A percentile compares a stretch with the other conserved stretches of the same genome.
These are phyloP conservation scores for Arremon brunneinucha DNA, from an alignment of 2,797 vertebrate genomes.

Conservation along the genomic window DNA sequence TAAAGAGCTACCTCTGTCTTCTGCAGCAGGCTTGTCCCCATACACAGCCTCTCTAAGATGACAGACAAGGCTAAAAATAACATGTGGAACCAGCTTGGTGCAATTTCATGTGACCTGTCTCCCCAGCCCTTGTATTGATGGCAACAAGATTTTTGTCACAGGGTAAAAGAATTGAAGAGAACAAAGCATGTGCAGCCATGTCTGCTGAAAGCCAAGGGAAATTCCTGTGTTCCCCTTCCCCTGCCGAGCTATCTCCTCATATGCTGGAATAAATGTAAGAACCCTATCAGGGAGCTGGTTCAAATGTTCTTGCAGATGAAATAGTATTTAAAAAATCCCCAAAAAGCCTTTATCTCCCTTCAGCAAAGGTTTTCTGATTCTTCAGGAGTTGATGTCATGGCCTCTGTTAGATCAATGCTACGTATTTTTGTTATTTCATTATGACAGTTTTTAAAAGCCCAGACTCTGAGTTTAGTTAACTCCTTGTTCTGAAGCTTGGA, in stretches of 20 bases:
- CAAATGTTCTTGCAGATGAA: not conserved
- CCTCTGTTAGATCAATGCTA: not conserved
- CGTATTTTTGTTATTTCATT: not conserved
- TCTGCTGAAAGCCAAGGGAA: not conserved
- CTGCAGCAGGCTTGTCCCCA: not conserved
- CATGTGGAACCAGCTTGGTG: slow-evolving; percentile 5
- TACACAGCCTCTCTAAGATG: not conserved
- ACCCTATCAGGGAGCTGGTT: not conserved
- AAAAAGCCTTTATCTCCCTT: not conserved
- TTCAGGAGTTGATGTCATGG: not conserved
- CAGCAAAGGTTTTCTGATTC: not conserved
- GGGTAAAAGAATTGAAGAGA: not conserved
- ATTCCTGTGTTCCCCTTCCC: not conserved
- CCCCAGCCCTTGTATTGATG: not conserved
- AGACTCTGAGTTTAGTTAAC: not conserved
- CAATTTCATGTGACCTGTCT: slow-evolving; percentile 38
- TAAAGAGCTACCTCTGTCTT: slow-evolving; percentile 45
- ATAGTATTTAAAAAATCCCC: not conserved
- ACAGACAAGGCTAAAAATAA: slow-evolving; percentile 58
- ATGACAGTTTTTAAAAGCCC: not conserved
- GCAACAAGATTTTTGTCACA: not conserved
- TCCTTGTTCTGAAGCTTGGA: not conserved
- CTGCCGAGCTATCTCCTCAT: not conserved
- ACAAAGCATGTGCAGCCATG: not conserved
- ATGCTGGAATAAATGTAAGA: not conserved